These are phyloP conservation scores for Echiichthys vipera DNA, from an alignment of 2,797 vertebrate species.

Conservation along the genomic window DNA sequence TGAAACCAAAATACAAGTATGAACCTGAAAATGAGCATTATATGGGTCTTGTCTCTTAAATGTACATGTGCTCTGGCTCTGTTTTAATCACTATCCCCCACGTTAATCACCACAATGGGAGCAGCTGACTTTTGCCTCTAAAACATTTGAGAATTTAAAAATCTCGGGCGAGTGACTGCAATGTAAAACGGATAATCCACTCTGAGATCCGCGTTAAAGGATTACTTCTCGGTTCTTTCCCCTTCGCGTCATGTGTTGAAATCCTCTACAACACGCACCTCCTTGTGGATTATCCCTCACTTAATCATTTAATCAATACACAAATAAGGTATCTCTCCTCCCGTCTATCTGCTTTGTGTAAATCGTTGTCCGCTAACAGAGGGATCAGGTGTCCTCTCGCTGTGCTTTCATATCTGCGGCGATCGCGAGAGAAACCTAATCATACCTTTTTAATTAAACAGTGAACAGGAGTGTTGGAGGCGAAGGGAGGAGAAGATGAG, in stretches of 20 bases:
- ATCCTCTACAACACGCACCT: constrained; percentile 19
- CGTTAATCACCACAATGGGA: too few relatives aligned
- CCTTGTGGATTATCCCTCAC: constrained; percentile 28
- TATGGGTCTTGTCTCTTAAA: too few relatives aligned
- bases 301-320: constrained; percentile 56
- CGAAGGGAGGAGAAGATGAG: constrained; percentile 34
- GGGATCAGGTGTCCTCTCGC: constrained; percentile 37
- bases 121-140: not conserved
- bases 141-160: constrained; percentile 1
- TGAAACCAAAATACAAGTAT: too few relatives aligned
- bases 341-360: not conserved
- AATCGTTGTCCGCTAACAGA: constrained; percentile 8
- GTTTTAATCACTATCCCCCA: not conserved
- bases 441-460: constrained; percentile 72
- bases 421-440: constrained; percentile 65
- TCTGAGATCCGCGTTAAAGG: constrained; percentile 20
- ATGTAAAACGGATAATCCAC: constrained; percentile 32
- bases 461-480: constrained; percentile 35
- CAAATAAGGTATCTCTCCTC: constrained; percentile 15
- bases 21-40: too few relatives aligned
- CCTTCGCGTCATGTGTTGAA: constrained; percentile 12
- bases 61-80: not conserved
- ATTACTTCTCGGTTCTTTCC: constrained; percentile 25
- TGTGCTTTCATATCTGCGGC: constrained; percentile 41
- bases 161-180: constrained; percentile 14